Conservation (phyloP, 2,113 vertebrate species). For the Tachysurus vachellii region DNA sequence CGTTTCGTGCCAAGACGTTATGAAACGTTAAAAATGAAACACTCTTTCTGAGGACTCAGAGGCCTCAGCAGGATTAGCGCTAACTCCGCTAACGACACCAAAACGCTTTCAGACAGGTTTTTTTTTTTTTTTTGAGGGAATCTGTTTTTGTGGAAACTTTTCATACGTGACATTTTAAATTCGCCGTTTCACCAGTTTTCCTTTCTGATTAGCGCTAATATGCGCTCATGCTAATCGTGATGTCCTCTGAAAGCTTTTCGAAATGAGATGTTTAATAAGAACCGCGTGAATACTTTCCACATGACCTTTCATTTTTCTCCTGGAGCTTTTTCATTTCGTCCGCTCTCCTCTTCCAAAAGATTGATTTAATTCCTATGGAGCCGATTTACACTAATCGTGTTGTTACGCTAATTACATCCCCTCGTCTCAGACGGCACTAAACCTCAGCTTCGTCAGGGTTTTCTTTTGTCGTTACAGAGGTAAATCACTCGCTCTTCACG, state of each 20-base stretch:
- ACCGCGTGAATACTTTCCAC: neutral
- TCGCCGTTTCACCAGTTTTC: neutral
- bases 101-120: neutral
- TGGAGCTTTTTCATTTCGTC: neutral
- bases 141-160: conserved; percentile 37
- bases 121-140: neutral
- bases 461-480: neutral
- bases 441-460: neutral
- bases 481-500: neutral
- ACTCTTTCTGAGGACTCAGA: neutral
- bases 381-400: neutral
- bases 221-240: neutral
- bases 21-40: conserved; percentile 40
- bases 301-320: neutral
- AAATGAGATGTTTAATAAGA: neutral
- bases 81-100: neutral
- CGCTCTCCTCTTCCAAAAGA: neutral
- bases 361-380: neutral
- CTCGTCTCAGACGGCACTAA: neutral
- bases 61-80: conserved; percentile 18
- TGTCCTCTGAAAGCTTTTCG: neutral
- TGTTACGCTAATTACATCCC: neutral
- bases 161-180: neutral
- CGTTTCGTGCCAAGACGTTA: conserved; percentile 1
- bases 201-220: neutral